Percentiles rank a stretch among this genome's conserved stretches.
These are phyloP conservation scores for Drosophila simulans DNA, from an alignment of 1,140 invertebrate species.

Conservation along the genomic window DNA sequence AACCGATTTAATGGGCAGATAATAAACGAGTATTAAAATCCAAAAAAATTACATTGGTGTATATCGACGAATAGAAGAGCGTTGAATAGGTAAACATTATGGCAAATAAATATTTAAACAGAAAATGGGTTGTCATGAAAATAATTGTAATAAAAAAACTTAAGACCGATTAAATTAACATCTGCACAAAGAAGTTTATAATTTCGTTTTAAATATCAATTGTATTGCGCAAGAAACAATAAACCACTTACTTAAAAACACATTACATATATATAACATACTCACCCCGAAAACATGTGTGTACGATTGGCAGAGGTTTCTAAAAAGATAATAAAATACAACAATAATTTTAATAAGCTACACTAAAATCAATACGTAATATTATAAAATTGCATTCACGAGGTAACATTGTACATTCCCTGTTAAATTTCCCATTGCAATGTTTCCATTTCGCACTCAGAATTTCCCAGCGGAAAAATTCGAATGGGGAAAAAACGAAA, in stretches of 20 bases:
- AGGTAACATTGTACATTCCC: too few relatives aligned
- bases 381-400: background rate
- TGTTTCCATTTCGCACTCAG: background rate
- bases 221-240: too few relatives aligned
- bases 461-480: background rate
- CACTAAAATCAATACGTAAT: background rate
- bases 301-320: background rate
- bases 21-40: conserved; percentile 7
- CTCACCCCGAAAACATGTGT: background rate
- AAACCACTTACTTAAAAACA: background rate
- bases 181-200: background rate
- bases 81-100: background rate
- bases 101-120: background rate
- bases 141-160: too few relatives aligned
- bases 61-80: background rate
- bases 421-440: too few relatives aligned
- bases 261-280: background rate
- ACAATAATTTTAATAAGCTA: background rate
- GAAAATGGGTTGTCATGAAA: too few relatives aligned
- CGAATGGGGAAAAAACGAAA: conserved; percentile 14
- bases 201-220: too few relatives aligned
- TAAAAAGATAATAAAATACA: background rate
- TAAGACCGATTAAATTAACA: too few relatives aligned
- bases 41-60: background rate
- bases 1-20: conserved; percentile 10